These are phyloP conservation scores for Chrysopilus asiliformis DNA, from an alignment of 2,888 invertebrate genomes.

Conservation along the genomic window DNA sequence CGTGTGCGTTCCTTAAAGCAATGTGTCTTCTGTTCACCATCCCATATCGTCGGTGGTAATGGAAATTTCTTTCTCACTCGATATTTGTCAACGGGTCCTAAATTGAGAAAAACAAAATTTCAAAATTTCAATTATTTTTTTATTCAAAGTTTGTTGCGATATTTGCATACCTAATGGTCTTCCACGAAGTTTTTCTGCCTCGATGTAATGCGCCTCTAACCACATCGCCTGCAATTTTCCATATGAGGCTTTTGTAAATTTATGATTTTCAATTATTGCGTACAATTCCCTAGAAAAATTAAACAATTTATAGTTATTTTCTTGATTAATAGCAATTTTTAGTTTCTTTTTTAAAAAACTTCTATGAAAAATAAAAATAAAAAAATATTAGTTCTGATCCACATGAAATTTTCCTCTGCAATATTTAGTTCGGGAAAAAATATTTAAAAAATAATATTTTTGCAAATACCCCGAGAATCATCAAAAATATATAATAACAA, in stretches of 20 bases:
- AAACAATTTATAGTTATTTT: neutral
- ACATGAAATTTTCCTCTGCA: too few relatives aligned
- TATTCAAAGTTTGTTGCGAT: neutral
- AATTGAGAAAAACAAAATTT: conserved; percentile 2
- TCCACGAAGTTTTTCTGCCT: conserved; percentile 80
- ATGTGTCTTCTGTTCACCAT: conserved; percentile 91
- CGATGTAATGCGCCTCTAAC: conserved; percentile 88
- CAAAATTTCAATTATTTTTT: conserved; percentile 3
- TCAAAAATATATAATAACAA: too few relatives aligned
- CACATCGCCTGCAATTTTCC: conserved; percentile 83
- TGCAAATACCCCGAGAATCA: too few relatives aligned
- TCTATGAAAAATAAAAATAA: too few relatives aligned
- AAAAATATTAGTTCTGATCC: too few relatives aligned
- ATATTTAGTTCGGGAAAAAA: too few relatives aligned
- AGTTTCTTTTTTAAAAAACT: too few relatives aligned
- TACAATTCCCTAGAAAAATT: conserved; percentile 54
- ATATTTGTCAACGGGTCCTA: conserved; percentile 83
- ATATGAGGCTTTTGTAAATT: conserved; percentile 80
- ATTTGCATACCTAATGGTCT: conserved; percentile 52
- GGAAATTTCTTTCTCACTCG: conserved; percentile 89
- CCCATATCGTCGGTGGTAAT: conserved; percentile 84
- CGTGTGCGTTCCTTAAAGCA: conserved; percentile 94
- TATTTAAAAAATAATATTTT: too few relatives aligned
- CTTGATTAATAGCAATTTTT: too few relatives aligned
- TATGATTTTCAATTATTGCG: conserved; percentile 76